Percentiles rank a stretch among this genome's conserved stretches.
These are phyloP conservation scores for Papilio protenor DNA, from an alignment of 2,888 invertebrate species.

Conservation along the genomic window DNA sequence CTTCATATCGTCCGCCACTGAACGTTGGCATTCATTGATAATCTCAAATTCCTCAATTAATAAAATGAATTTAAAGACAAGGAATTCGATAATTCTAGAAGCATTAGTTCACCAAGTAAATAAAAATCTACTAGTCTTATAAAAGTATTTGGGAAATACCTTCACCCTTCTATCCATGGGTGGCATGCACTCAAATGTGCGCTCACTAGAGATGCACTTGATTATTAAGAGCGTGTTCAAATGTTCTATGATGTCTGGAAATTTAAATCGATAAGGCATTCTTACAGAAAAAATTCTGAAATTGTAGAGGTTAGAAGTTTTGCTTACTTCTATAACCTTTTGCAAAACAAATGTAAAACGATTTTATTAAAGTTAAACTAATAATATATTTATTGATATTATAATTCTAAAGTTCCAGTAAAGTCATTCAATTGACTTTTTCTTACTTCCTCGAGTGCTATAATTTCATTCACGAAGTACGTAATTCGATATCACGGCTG, in stretches of 20 bases:
- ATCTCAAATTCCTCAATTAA: too few relatives aligned
- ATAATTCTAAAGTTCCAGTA: too few relatives aligned
- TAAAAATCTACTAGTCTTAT: neutral
- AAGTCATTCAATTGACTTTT: neutral
- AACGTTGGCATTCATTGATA: neutral
- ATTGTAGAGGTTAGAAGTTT: too few relatives aligned
- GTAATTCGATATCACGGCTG: neutral
- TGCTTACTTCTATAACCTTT: too few relatives aligned
- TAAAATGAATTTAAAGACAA: too few relatives aligned
- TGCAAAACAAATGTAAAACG: too few relatives aligned
- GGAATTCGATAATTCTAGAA: neutral
- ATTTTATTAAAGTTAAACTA: neutral
- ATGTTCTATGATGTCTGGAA: constrained; percentile 10
- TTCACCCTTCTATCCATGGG: constrained; percentile 7
- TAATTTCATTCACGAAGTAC: neutral
- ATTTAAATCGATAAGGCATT: constrained; percentile 22
- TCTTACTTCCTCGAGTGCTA: neutral
- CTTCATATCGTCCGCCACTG: too few relatives aligned
- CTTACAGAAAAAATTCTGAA: too few relatives aligned
- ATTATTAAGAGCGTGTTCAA: constrained; percentile 37
- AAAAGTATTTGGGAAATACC: constrained; percentile 3
- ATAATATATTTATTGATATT: neutral
- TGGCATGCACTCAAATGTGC: constrained; percentile 28
- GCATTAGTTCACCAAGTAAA: neutral
- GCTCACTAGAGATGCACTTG: constrained; percentile 32